These are phyloP conservation scores for Lepus europaeus DNA, from an alignment of 2,113 vertebrate genomes.

Conservation along the genomic window DNA sequence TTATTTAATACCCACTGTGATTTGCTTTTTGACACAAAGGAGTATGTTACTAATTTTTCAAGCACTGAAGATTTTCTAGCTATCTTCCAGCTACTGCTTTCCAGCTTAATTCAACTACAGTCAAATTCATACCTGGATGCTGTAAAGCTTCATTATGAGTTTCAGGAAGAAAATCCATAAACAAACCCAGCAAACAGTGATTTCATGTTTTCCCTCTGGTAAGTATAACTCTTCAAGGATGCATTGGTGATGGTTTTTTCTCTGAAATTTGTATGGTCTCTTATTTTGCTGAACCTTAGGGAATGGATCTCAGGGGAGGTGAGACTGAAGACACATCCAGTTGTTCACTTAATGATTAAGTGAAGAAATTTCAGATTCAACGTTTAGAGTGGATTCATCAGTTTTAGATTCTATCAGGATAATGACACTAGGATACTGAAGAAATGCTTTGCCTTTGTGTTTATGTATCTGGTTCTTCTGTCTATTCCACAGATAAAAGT, in stretches of 20 bases:
- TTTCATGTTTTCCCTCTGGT: background rate
- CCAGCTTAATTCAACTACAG: background rate
- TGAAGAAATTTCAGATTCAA: background rate
- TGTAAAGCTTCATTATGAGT: too few species aligned
- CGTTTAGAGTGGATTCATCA: background rate
- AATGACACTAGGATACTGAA: background rate
- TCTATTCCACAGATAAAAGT: background rate
- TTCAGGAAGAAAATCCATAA: too few species aligned
- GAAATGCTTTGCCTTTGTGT: background rate
- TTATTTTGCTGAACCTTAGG: background rate
- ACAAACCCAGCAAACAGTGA: background rate
- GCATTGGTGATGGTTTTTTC: background rate
- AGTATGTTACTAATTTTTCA: conserved; percentile 1
- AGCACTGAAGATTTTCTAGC: background rate
- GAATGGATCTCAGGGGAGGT: background rate
- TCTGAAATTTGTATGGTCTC: background rate
- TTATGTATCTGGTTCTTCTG: background rate
- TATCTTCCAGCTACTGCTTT: background rate
- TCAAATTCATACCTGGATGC: background rate
- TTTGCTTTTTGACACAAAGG: background rate
- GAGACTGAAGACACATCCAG: background rate
- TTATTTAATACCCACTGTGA: background rate
- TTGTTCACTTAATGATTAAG: background rate
- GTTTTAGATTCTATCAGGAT: background rate
- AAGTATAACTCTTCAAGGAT: background rate